A percentile compares a stretch with the other conserved stretches of the same genome.
These are phyloP conservation scores for Nothura maculosa DNA, from an alignment of 2,797 vertebrate genomes.

Conservation along the genomic window DNA sequence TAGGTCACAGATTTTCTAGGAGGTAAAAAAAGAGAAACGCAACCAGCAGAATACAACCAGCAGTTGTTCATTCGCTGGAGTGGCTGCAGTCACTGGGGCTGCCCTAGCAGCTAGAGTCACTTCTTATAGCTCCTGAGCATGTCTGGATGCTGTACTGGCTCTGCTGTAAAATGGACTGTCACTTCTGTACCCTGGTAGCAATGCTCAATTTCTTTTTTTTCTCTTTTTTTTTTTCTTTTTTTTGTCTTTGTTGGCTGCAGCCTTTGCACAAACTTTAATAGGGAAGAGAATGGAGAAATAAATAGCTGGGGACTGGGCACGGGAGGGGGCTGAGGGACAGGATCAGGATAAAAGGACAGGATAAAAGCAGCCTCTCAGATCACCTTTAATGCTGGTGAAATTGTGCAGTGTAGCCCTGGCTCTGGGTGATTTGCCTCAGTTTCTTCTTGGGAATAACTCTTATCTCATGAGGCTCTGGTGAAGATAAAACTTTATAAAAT, in stretches of 20 bases:
- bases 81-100: not conserved
- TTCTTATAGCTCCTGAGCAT: not conserved
- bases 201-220: not conserved
- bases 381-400: not conserved
- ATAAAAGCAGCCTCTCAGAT: not conserved
- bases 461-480: not conserved
- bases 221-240: fast-evolving
- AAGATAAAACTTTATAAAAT: not conserved
- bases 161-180: not conserved
- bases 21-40: not conserved
- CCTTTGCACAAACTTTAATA: not conserved
- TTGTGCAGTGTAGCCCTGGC: not conserved
- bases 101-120: not conserved
- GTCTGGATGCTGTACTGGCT: not conserved
- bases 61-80: not conserved
- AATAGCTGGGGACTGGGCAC: not conserved
- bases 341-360: not conserved
- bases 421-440: fast-evolving
- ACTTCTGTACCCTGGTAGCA: not conserved
- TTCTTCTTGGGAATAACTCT: not conserved
- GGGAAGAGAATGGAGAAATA: not conserved
- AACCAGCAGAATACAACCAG: not conserved
- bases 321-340: not conserved
- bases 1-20: not conserved
- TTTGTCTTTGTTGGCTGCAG: not conserved